Evolutionary conservation across 2,888 invertebrate genomes (phyloP), one percentile per base, ranked within the genome.

Genomic region (Apodemia hepburni): DNA sequence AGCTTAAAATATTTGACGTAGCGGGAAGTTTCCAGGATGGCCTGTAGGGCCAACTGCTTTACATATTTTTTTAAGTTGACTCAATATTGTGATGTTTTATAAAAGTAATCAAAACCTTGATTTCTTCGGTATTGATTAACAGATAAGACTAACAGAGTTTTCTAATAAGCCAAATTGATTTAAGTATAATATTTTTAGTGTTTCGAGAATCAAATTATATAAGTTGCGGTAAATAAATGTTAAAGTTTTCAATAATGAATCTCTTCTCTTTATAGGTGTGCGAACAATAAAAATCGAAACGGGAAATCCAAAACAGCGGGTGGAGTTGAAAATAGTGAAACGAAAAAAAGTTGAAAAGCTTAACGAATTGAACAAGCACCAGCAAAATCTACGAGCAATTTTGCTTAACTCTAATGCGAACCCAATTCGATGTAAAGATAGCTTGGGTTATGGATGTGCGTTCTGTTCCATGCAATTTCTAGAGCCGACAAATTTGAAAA

Each of bases 241-340:
- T 11, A 27, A 38, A 61, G 38, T 61, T n/a, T 59, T 61, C 58
- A 63, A 58, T 66, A 60, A 66, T 68, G 33, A 38, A 64, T 71
- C 71, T 73, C 73, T 77, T 78, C 74, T 79, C 73, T 77, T 81
- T 81, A 73, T 81, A 81, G 80, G 80, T 79, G 65, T 70, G 47
- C 67, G 67, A 69, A 73, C 70, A 61, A 73, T 70, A 61, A 73
- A 71, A 70, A 71, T 71, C 59, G 65, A 71, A 70, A 71, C 68
- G 63, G 64, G 67, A 22, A 61, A 65, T 61, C 64, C 69, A 64
- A 73, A 71, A 66, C 62, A 71, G 18, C 69, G 69, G 18, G 68
- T 74, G 65, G 73, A 76, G 68, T 64, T 80, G 71, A 78, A 77
- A 73, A 73, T 79, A 61, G 66, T 75, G 62, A 67, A 63, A 11